Evolutionary conservation across 2,797 vertebrate species (phyloP), one percentile per base, ranked within the genome.

Genomic region (Molossus molossus): DNA sequence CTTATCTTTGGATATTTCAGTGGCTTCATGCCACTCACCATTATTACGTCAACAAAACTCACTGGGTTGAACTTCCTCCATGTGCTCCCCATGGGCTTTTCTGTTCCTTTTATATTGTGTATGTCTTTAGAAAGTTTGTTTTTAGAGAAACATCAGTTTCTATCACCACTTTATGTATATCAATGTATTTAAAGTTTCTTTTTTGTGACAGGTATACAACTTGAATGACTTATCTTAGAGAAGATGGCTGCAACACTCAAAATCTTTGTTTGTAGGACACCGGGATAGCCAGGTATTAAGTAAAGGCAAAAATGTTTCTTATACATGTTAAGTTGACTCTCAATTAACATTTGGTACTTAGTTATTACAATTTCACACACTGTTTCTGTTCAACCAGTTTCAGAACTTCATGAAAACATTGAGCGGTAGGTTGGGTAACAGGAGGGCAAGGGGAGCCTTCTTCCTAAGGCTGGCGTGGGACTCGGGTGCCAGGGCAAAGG

Each of bases 391-490:
- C 94, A 65, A 98, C 94, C n/a, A 98, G 93, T 62, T 87, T 91
- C 72, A 97, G 96, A 76, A 99, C 98, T 89, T 98, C 97, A 33
- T 98, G 95, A 8, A 99, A 82, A 76, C 99, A 97, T 6, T 96
- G 97, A 0, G 96, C 94, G 3, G 98, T 98, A 0, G 98, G 96
- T 13, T 92, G 97, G 33, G 98, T 98, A 95, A 99, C 98, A 11
- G 98, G 98, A 77, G 98, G 98, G 21, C 97, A 97, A 85, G 0
- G 98, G 98, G 70, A 99, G 98, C 94, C 98, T 99, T 45, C 40
- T 45, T 45, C 40, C 40, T 45, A 45, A 45, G 40, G 40, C 40
- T 45, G 40, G 40, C 3, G 6, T 45, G 40, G 40, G 40, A 45
- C 3, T 45, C 6, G 40, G 6, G 40, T 45, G 40, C 40, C 40